Evolutionary conservation across 2,113 vertebrate species (phyloP), one percentile per base, ranked within the genome.

Genomic region (Hemibagrus wyckioides): DNA sequence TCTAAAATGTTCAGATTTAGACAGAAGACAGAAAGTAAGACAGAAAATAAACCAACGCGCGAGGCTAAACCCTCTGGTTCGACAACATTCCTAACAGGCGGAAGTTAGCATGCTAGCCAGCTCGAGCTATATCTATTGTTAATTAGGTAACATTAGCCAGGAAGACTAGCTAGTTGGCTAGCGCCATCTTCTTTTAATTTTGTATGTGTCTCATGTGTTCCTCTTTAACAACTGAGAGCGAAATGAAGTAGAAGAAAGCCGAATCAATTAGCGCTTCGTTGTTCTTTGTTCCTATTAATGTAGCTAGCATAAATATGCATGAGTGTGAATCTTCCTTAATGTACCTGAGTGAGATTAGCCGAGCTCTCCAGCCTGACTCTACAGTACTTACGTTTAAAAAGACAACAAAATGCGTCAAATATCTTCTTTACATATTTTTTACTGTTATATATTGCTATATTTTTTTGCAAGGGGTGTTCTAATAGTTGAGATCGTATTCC

Each of bases 41-140:
- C 11, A 25, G 19, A 54, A 41, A 28, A 6, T 25, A n/a, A 52
- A 50, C 5, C 5, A n/a, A 6, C 23, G 25, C 41, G 75, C 1
- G 13, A n/a, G 17, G 54, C 3, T 50, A 3, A 76, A 76, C 0
- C 3, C 33, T 44, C 30, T 25, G 19, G 52, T 77, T 77, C 30
- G 48, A 10, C 15, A 19, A 9, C 1, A 33, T 33, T 30, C 14
- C 2, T 23, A 36, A 5, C 11, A 41, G 28, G 10, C 11, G 59
- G 56, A 65, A 81, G 39, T 84, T 83, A 71, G 39, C 44, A 3
- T 0, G 88, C 36, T 85, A 89, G 85, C 54, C 61, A 80, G 82
- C 50, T 82, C 33, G 69, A 25, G 63, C 23, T 21, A 41, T 79
- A 41, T 79, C 87, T 83, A 88, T 65, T 76, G 88, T 83, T 90